Conservation (phyloP, 1,140 invertebrate species). For the Leptonema lineaticorne region DNA sequence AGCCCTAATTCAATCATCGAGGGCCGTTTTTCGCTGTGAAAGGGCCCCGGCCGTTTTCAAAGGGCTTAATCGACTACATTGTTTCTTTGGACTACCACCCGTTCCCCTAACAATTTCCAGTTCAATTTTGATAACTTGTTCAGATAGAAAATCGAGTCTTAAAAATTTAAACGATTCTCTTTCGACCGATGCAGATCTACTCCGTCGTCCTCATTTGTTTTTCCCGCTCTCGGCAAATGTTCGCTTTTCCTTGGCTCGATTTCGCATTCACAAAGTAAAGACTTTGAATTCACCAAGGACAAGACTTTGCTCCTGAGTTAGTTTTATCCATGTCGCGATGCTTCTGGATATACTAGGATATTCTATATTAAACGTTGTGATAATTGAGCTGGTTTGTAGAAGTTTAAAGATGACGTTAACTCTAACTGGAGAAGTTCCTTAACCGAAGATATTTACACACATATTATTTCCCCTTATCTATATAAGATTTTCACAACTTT, state of each 20-base stretch:
- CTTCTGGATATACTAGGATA: too few species aligned
- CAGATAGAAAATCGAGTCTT: background rate
- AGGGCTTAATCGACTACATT: conserved; percentile 27
- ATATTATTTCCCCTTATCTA: too few species aligned
- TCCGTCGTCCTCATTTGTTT: background rate
- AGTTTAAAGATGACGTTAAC: too few species aligned
- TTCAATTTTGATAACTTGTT: background rate
- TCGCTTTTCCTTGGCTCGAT: background rate
- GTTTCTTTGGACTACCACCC: background rate
- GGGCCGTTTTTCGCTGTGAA: conserved; percentile 13
- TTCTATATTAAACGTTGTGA: too few species aligned
- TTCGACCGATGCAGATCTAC: background rate
- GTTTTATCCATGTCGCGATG: too few species aligned
- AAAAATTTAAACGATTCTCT: background rate
- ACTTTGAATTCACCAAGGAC: too few species aligned
- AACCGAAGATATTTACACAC: too few species aligned
- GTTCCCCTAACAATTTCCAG: background rate
- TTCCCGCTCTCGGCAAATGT: too few species aligned
- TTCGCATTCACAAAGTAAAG: background rate
- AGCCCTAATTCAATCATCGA: conserved; percentile 22
- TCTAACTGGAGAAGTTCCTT: too few species aligned
- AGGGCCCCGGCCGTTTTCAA: background rate
- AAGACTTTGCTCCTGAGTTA: too few species aligned
- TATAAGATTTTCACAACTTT: too few species aligned
- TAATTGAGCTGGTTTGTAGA: too few species aligned